phyloP scores from a whole-genome alignment of 2,888 invertebrate species.

The Mystacides longicornis region DNA sequence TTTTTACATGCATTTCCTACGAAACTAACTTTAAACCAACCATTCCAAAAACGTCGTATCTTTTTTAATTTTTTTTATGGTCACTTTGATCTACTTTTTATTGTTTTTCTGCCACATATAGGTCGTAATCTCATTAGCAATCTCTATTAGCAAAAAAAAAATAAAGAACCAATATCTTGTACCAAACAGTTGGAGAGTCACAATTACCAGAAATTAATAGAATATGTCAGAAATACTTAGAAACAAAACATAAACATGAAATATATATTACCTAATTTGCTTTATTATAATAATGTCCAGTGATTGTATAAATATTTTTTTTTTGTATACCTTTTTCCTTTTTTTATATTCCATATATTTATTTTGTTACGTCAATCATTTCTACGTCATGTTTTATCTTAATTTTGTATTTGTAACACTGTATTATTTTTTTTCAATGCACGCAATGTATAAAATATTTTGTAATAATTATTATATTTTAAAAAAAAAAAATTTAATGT shows the following conservation, averaged over 20 bases:
- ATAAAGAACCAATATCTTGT: background rate
- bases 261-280: background rate
- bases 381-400: slow-evolving; percentile 8
- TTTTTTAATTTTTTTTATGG: too few species aligned
- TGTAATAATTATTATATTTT: slow-evolving; percentile 22
- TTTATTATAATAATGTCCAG: background rate
- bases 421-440: slow-evolving; percentile 18
- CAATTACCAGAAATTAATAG: too few species aligned
- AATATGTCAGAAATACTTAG: background rate
- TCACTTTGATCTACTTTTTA: too few species aligned
- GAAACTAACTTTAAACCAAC: too few species aligned
- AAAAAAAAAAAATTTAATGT: slow-evolving; percentile 14
- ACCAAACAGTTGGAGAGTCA: too few species aligned
- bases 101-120: too few species aligned
- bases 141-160: background rate
- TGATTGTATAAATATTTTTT: background rate
- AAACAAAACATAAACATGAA: background rate
- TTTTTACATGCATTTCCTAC: too few species aligned
- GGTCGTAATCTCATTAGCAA: background rate
- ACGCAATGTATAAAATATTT: slow-evolving; percentile 24
- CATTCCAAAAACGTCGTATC: too few species aligned
- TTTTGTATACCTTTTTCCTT: background rate
- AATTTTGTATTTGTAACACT: background rate
- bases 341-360: background rate
- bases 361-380: background rate